phyloP scores from a whole-genome alignment of 30 jellyfish, hydroid and myxozoan genomes.

The Turritopsis dohrnii region DNA sequence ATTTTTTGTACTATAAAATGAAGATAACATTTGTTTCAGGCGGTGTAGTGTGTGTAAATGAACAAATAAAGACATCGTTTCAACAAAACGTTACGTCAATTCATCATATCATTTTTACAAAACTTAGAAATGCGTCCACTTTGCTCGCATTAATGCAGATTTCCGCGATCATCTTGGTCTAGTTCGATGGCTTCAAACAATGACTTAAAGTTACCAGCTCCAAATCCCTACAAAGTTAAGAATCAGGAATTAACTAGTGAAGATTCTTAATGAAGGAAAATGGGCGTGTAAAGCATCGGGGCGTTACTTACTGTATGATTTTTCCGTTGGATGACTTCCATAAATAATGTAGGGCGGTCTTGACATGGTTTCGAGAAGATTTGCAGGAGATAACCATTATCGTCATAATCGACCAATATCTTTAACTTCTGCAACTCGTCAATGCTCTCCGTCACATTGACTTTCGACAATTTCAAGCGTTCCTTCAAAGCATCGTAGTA shows the following conservation, averaged over 20 bases:
- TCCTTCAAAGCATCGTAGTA: constrained; percentile 61
- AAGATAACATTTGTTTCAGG: too few relatives aligned
- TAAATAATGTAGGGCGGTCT: constrained; percentile 83
- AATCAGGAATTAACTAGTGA: background rate
- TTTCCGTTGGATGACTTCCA: constrained; percentile 67
- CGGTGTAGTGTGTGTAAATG: too few relatives aligned
- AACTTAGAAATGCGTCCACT: too few relatives aligned
- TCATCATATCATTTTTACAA: too few relatives aligned
- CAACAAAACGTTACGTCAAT: too few relatives aligned
- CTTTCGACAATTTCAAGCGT: constrained; percentile 65
- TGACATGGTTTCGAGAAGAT: constrained; percentile 87
- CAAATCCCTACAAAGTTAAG: constrained; percentile 58
- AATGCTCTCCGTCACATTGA: constrained; percentile 54
- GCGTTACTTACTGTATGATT: constrained; percentile 52
- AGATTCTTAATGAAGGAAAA: too few relatives aligned
- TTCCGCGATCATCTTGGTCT: constrained; percentile 76
- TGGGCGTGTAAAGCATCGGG: background rate
- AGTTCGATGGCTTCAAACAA: constrained; percentile 76
- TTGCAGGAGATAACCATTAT: constrained; percentile 75
- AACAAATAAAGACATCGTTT: too few relatives aligned
- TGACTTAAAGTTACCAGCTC: constrained; percentile 89
- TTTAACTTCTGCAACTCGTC: constrained; percentile 67
- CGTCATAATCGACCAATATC: constrained; percentile 77
- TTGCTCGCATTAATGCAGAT: constrained; percentile 16
- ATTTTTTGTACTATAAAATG: too few relatives aligned